phyloP scores from a whole-genome alignment of 2,888 invertebrate species.

The Octonoba sinensis region DNA sequence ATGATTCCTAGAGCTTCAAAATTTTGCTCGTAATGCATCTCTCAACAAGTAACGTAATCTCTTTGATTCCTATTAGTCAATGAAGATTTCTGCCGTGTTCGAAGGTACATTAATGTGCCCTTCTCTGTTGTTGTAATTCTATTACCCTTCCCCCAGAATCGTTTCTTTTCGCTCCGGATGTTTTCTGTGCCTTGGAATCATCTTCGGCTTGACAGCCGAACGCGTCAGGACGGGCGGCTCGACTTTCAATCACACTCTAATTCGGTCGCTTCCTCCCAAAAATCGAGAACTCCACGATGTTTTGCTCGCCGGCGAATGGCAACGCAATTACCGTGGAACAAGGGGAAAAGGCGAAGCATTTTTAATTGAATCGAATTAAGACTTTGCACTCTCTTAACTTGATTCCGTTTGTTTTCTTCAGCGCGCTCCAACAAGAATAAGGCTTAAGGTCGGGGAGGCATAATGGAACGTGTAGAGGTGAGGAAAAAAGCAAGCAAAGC shows the following conservation, averaged over 20 bases:
- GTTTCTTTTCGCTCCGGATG: not conserved
- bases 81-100: slow-evolving; percentile 13
- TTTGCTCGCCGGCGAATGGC: slow-evolving; percentile 32
- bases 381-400: slow-evolving; percentile 58
- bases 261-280: slow-evolving; percentile 35
- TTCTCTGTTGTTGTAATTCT: slow-evolving; percentile 31
- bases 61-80: slow-evolving; percentile 62
- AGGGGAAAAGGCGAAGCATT: slow-evolving; percentile 47
- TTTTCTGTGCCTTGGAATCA: too few species aligned
- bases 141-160: not conserved
- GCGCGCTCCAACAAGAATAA: too few species aligned
- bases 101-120: not conserved
- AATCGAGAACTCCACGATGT: slow-evolving; percentile 9
- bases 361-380: slow-evolving; percentile 64
- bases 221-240: slow-evolving; percentile 35
- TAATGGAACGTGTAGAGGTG: too few species aligned
- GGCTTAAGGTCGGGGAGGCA: too few species aligned
- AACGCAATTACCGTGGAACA: slow-evolving; percentile 46
- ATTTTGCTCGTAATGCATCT: not conserved
- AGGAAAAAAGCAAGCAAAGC: slow-evolving; percentile 26
- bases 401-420: slow-evolving; percentile 32
- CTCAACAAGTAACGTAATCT: slow-evolving; percentile 33
- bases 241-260: slow-evolving; percentile 55
- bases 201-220: too few species aligned
- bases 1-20: too few species aligned